Evolutionary conservation across 2,888 invertebrate genomes (phyloP).

Genomic region (Ophion obscuratus): DNA sequence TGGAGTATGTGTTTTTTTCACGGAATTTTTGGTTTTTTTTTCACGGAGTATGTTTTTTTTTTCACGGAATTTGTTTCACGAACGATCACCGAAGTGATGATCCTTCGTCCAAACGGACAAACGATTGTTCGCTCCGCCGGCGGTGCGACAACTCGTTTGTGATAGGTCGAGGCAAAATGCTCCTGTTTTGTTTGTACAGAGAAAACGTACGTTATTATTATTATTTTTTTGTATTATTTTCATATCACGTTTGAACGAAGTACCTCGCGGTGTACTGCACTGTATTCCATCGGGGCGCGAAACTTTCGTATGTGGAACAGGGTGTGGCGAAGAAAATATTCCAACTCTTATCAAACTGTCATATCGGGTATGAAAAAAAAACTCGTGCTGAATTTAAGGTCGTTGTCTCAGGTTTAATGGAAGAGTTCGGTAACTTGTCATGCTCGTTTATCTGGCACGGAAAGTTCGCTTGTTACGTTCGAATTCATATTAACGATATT

Average conservation of each 20-base stretch:
- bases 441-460: neutral
- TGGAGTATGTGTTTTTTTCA: neutral
- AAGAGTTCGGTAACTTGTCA: neutral
- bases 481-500: neutral
- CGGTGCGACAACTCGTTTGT: conserved; percentile 44
- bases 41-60: too few relatives aligned
- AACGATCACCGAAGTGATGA: neutral
- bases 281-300: neutral
- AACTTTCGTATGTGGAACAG: neutral
- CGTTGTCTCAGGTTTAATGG: neutral
- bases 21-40: neutral
- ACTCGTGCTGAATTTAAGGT: neutral
- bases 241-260: neutral
- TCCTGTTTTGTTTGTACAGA: conserved; percentile 46
- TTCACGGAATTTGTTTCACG: too few relatives aligned
- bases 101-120: conserved; percentile 19
- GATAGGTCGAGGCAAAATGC: conserved; percentile 14
- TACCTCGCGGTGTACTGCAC: neutral
- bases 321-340: neutral
- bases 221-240: conserved; percentile 11
- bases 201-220: conserved; percentile 6
- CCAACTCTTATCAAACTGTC: neutral
- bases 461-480: neutral
- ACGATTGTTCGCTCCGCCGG: conserved; percentile 58
- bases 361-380: neutral